phyloP scores from a whole-genome alignment of 1,140 invertebrate species.

The Formica selysi region DNA sequence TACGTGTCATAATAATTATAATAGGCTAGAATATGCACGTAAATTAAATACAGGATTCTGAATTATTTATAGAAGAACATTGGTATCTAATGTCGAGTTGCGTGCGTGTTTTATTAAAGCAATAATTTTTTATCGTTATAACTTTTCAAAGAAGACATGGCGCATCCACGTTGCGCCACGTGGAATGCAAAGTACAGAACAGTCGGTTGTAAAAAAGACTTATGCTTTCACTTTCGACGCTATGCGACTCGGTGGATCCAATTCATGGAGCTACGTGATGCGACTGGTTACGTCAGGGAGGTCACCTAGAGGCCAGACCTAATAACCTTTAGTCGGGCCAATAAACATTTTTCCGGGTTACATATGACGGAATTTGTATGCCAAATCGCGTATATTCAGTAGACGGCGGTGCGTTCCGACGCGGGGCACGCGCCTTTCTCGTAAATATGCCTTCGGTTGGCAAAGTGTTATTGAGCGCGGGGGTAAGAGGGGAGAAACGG shows the following conservation, averaged over 20 bases:
- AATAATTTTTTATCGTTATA: conserved; percentile 12
- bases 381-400: conserved; percentile 71
- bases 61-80: not conserved
- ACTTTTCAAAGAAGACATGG: not conserved
- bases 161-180: too few species aligned
- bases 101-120: not conserved
- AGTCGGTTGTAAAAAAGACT: conserved; percentile 48
- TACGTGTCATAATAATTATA: not conserved
- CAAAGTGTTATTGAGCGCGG: conserved; percentile 73
- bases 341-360: conserved; percentile 74
- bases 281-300: conserved; percentile 58
- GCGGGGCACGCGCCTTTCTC: conserved; percentile 79
- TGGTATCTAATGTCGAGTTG: not conserved
- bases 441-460: conserved; percentile 81
- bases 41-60: not conserved
- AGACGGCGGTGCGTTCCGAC: conserved; percentile 63
- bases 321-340: conserved; percentile 72
- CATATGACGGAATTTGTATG: conserved; percentile 82
- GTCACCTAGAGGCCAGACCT: conserved; percentile 66
- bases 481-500: not conserved
- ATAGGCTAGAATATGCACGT: not conserved
- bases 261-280: conserved; percentile 54
- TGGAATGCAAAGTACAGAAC: conserved; percentile 34
- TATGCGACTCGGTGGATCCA: conserved; percentile 16
- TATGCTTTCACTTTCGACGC: conserved; percentile 31